phyloP scores from a whole-genome alignment of 1,140 invertebrate species.

The Aphaenogaster floridana region DNA sequence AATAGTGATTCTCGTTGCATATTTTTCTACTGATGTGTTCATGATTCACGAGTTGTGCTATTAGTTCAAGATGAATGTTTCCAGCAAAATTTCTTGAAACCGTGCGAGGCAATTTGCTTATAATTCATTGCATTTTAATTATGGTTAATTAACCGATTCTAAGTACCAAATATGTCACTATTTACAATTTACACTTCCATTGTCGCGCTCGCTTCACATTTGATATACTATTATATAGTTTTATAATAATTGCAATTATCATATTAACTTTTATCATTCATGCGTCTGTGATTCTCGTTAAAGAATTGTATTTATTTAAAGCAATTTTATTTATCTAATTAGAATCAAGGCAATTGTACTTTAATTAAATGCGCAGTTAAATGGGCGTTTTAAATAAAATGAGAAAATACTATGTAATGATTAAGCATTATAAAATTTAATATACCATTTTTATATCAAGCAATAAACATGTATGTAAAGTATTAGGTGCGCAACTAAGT shows the following conservation, averaged over 20 bases:
- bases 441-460: neutral
- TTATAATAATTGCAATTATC: neutral
- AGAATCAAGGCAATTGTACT: neutral
- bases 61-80: neutral
- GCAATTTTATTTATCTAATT: neutral
- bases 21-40: conserved; percentile 24
- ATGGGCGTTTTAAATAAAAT: neutral
- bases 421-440: neutral
- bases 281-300: conserved; percentile 1
- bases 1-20: conserved; percentile 30
- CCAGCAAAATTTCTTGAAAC: neutral
- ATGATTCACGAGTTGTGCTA: conserved; percentile 16
- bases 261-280: neutral
- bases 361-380: neutral
- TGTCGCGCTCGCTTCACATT: conserved; percentile 6
- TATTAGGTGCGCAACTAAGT: too few relatives aligned
- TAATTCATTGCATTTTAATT: conserved; percentile 47
- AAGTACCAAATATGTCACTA: neutral
- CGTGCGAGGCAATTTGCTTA: neutral
- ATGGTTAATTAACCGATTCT: conserved; percentile 56
- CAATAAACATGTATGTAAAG: neutral
- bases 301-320: neutral
- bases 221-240: neutral
- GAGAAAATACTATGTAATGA: neutral
- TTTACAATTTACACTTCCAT: conserved; percentile 19